Conservation (phyloP, 2,113 vertebrate genomes). For the Uria aalge region DNA sequence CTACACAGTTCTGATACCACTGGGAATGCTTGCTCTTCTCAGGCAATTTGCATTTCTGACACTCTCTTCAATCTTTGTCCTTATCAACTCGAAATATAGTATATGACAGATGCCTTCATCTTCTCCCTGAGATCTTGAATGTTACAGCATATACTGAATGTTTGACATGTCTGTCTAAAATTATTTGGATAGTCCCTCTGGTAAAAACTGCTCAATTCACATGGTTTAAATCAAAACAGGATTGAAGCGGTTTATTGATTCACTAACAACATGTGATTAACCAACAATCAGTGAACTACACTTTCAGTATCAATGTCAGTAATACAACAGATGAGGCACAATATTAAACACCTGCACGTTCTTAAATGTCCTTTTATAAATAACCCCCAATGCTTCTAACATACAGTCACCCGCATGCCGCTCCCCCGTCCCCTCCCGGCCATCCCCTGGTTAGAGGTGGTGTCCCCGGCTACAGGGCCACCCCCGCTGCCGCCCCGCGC, state of each 20-base stretch:
- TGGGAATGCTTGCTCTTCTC: not conserved
- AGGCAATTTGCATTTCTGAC: not conserved
- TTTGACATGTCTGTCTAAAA: not conserved
- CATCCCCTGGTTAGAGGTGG: rapidly evolving
- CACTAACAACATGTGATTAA: not conserved
- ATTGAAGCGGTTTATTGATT: not conserved
- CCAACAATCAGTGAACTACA: not conserved
- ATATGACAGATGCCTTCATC: not conserved
- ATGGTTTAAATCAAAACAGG: not conserved
- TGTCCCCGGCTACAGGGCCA: not conserved
- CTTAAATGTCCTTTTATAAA: not conserved
- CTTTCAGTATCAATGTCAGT: not conserved
- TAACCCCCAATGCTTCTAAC: not conserved
- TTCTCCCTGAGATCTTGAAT: not conserved
- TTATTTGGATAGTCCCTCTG: not conserved
- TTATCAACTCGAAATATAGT: not conserved
- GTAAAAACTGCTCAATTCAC: not conserved
- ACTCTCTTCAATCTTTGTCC: not conserved
- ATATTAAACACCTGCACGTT: not conserved
- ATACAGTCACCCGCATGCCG: rapidly evolving
- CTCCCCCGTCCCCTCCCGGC: rapidly evolving
- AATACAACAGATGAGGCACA: not conserved
- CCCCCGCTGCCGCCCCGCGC: no score
- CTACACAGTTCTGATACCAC: not conserved
- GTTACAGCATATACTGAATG: not conserved